Base-by-base conservation (phyloP, 1,140 invertebrate species). In the Euwallacea fornicatus region DNA sequence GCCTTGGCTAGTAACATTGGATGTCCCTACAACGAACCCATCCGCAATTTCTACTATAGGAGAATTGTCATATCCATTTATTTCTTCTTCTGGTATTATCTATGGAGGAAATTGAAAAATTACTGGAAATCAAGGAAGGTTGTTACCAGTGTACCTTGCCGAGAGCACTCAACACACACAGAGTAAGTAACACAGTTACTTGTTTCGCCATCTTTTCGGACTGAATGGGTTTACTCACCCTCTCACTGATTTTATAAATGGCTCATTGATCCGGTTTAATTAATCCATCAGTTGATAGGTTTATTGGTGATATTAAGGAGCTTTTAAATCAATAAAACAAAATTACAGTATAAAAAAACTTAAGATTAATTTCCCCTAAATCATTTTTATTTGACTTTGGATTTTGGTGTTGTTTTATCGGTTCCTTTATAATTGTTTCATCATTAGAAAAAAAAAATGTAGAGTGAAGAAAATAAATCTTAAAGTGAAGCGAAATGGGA, bases 1-100 rank as follows among this genome's bases (percentile, higher is more conserved):
- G n/a, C 42, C 47, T 54, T 56, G 42, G 7, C 68, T 54, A 7
- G 33, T 16, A 0, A 60, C 67, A 2, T 42, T 13, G 10, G 15
- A 53, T 15, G 15, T 56, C 6, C 73, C 71, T 42, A 69, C 56
- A 7, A 75, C 55, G 66, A 61, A 63, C 7, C 73, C 71, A 66
- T 69, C 41, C 0, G 47, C 16, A 42, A 60, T 75, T 64, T 70
- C 62, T 6, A 69, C 67, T 10, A 68, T 16, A 7, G 42, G 55
- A 10, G 13, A 11, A n/a, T 66, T 44, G 9, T 16, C 9, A 8
- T 7, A 8, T 62, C 7, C 3, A 47, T 55, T 53, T 9, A 42
- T 11, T 7, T 47, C 13, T 42, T 46, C 43, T 60, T 50, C 58
- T 60, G 66, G 66, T 59, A 68, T 13, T 21, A 56, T 68, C 66